A percentile compares a stretch with the other conserved stretches of the same genome.
These are phyloP conservation scores for Pangasius mekongensis DNA, from an alignment of 2,797 vertebrate genomes.

Conservation along the genomic window DNA sequence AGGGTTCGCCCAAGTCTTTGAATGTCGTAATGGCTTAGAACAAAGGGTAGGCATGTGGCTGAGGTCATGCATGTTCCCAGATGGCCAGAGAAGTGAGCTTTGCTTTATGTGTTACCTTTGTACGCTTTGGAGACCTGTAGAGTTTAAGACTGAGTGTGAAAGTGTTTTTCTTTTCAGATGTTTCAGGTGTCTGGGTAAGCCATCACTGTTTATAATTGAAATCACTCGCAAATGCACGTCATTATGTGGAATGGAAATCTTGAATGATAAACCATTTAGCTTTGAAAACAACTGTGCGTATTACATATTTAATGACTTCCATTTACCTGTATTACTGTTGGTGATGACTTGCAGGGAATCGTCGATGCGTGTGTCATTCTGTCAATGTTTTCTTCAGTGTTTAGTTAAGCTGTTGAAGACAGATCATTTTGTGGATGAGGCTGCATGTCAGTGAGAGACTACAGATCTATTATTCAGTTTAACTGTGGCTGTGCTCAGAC, in stretches of 20 bases:
- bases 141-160: conserved; percentile 63
- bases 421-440: conserved; percentile 33
- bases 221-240: background rate
- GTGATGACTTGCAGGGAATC: background rate
- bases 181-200: conserved; percentile 68
- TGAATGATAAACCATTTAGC: background rate
- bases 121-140: conserved; percentile 43
- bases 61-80: conserved; percentile 43
- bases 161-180: conserved; percentile 69
- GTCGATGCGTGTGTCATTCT: background rate
- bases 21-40: background rate
- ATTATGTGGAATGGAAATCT: background rate
- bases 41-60: conserved; percentile 9
- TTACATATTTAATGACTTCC: background rate
- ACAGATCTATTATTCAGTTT: conserved; percentile 81
- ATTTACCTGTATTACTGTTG: background rate
- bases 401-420: conserved; percentile 11
- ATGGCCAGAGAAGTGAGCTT: conserved; percentile 5
- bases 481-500: conserved; percentile 73
- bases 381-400: conserved; percentile 18
- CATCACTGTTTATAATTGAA: conserved; percentile 33
- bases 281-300: background rate
- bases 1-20: conserved; percentile 7
- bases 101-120: conserved; percentile 30
- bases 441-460: conserved; percentile 62